A percentile compares a stretch with the other conserved stretches of the same genome.
Conservation (phyloP, 2,888 invertebrate genomes). For the Harpalus rubripes region DNA sequence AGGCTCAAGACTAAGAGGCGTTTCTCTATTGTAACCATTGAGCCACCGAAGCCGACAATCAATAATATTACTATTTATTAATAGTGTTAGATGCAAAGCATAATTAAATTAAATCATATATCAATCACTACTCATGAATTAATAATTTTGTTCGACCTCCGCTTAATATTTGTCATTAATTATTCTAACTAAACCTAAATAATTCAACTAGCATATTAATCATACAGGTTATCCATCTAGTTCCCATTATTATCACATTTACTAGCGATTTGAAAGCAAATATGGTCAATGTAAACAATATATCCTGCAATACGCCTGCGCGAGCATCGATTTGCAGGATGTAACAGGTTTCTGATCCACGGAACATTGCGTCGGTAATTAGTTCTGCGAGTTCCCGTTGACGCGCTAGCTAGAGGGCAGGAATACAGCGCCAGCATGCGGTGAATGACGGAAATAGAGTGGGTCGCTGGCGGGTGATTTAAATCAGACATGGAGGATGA, state of each 20-base stretch:
- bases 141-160: neutral
- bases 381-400: neutral
- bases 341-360: conserved; percentile 12
- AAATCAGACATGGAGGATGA: neutral
- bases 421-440: neutral
- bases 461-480: conserved; percentile 13
- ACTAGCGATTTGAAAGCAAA: neutral
- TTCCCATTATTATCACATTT: neutral
- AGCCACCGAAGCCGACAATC: too few species aligned
- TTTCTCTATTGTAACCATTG: too few species aligned
- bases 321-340: conserved; percentile 15
- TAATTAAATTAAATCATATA: too few species aligned
- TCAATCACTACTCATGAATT: neutral
- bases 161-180: neutral
- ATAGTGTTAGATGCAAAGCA: too few species aligned
- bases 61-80: too few species aligned
- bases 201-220: neutral
- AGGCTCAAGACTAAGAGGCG: too few species aligned
- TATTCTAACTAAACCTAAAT: neutral
- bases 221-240: neutral
- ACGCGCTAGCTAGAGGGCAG: neutral
- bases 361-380: conserved; percentile 4
- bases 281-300: neutral
- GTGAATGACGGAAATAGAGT: neutral
- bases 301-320: neutral